Conservation (phyloP, 2,888 invertebrate species). For the Trisateles emortualis region DNA sequence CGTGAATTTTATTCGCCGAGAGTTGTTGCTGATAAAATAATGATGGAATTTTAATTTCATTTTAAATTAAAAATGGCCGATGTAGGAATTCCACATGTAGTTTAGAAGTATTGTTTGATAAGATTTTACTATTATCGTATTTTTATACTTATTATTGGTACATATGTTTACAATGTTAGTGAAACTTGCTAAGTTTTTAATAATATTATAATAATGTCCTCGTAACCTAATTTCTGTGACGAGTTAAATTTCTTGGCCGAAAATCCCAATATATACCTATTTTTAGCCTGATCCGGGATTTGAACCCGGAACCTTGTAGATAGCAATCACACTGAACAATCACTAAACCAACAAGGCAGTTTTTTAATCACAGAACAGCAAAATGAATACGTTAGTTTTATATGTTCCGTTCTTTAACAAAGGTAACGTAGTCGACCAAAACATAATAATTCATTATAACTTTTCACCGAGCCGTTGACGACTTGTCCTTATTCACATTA, state of each 20-base stretch:
- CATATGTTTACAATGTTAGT: too few species aligned
- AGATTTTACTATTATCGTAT: neutral
- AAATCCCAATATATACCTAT: too few species aligned
- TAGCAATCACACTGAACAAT: too few species aligned
- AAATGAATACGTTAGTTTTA: too few species aligned
- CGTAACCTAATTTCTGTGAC: too few species aligned
- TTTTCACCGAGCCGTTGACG: neutral
- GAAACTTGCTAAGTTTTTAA: too few species aligned
- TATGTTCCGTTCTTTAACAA: neutral
- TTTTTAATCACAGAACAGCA: too few species aligned
- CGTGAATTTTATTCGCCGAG: neutral
- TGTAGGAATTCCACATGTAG: neutral
- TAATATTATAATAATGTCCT: too few species aligned
- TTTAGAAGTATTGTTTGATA: neutral
- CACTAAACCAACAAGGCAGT: too few species aligned
- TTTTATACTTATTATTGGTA: neutral
- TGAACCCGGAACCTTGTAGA: too few species aligned
- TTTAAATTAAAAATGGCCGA: neutral
- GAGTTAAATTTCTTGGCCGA: too few species aligned
- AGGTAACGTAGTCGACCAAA: neutral
- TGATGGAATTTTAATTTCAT: neutral
- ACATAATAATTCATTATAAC: neutral
- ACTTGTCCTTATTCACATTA: neutral
- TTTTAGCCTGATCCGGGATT: too few species aligned
- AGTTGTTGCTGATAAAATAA: neutral